Evolutionary conservation across 2,113 vertebrate species (phyloP), one percentile per base, ranked within the genome.

Genomic region (Menidia beryllina): DNA sequence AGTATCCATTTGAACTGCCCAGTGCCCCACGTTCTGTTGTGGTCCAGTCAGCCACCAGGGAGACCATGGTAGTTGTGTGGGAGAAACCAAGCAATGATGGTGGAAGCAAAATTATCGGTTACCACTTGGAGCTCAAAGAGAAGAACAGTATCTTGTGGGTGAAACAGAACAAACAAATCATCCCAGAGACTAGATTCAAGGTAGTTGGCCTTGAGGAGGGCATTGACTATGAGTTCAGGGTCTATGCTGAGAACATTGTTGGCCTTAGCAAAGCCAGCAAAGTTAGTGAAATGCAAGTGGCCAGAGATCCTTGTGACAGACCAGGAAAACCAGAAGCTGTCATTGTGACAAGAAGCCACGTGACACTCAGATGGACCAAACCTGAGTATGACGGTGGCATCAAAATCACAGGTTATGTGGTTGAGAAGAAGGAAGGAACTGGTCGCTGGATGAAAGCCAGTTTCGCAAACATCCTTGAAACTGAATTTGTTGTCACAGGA

Each of bases 371-470:
- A 74, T 99, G 98, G 98, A 95, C 95, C 75, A 96, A 97, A 83
- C 98, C 98, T 45, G 91, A 92, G 52, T 97, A 96, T 69, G 96
- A 98, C 80, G 96, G 93, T 34, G 98, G 98, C 74, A 97, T 96
- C 83, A 97, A 96, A 84, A 96, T 99, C 79, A 98, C 95, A 49
- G 97, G 98, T 27, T 99, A 99, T 60, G 61, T 97, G 61, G 95
- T 99, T 89, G 98, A 99, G 89, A 99, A 97, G 91, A 98, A 96
- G 75, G 94, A 99, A 71, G 80, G 94, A 55, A 87, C 93, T 19
- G 97, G 97, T 7, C 97, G 97, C 23, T 99, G 98, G 98, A 99
- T 99, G 98, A 99, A 99, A 87, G 97, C 97, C 69, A 99, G 96
- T 88, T 99, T 99, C 62, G 83, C 97, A 52, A 99, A 98, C 75